Conservation (phyloP, 2,113 vertebrate genomes). For the Gymnogyps californianus region DNA sequence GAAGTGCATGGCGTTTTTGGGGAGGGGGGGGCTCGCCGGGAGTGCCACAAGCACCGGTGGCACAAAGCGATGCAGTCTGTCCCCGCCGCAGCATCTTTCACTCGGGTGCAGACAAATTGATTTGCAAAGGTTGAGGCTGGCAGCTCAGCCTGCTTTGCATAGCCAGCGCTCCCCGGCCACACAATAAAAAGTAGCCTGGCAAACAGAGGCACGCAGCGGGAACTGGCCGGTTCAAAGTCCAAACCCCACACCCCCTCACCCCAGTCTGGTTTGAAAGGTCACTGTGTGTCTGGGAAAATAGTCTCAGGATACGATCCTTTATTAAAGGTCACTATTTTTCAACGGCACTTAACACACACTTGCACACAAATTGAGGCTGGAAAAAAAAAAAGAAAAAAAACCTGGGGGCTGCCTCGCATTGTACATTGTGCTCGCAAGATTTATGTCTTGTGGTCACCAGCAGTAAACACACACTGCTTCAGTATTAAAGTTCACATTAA, state of each 20-base stretch:
- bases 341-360: conserved; percentile 85
- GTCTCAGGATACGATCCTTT: conserved; percentile 91
- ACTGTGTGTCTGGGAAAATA: conserved; percentile 94
- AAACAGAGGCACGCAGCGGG: conserved; percentile 87
- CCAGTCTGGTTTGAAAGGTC: conserved; percentile 97
- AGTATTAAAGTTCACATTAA: conserved; percentile 74
- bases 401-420: conserved; percentile 64
- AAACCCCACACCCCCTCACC: conserved; percentile 87
- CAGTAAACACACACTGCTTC: conserved; percentile 73
- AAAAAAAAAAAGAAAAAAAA: conserved; percentile 10
- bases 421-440: conserved; percentile 75
- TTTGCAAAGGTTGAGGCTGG: conserved; percentile 95
- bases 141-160: conserved; percentile 91
- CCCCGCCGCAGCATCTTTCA: conserved; percentile 78
- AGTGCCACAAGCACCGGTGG: conserved; percentile 75
- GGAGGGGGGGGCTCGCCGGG: not conserved
- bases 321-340: conserved; percentile 97
- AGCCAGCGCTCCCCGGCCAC: conserved; percentile 81
- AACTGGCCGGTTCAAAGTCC: conserved; percentile 89
- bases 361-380: conserved; percentile 73
- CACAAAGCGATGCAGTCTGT: conserved; percentile 79
- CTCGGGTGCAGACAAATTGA: conserved; percentile 94
- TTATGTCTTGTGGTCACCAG: conserved; percentile 82
- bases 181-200: conserved; percentile 88
- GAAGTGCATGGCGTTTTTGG: not conserved